Evolutionary conservation across 2,113 vertebrate genomes (phyloP).

Genomic region (Oryzias curvinotus): DNA sequence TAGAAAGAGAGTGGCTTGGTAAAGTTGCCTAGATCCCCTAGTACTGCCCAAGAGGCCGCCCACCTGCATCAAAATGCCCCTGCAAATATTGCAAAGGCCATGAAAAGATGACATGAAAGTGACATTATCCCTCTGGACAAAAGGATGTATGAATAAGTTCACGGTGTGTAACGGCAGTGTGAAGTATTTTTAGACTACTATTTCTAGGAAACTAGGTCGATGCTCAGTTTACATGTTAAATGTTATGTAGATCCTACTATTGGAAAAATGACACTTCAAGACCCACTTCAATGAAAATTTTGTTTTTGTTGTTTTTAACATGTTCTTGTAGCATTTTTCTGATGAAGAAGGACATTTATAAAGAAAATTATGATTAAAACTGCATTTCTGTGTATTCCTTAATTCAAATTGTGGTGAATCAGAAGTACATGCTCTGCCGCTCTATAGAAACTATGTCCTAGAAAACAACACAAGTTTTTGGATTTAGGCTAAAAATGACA

Average conservation of each 20-base stretch:
- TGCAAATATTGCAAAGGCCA: conserved; percentile 48
- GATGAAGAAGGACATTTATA: too few relatives aligned
- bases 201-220: conserved; percentile 18
- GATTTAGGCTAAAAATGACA: too few relatives aligned
- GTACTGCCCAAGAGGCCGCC: conserved; percentile 35
- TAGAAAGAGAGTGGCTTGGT: conserved; percentile 30
- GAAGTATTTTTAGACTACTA: conserved; percentile 24
- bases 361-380: too few relatives aligned
- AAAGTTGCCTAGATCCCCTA: conserved; percentile 35
- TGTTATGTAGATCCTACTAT: conserved; percentile 13
- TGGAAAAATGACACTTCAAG: background rate
- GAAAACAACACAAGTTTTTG: too few relatives aligned
- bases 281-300: too few relatives aligned
- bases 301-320: too few relatives aligned
- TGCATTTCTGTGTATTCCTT: too few relatives aligned
- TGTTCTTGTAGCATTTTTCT: too few relatives aligned
- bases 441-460: too few relatives aligned
- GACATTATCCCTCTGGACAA: conserved; percentile 49
- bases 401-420: too few relatives aligned
- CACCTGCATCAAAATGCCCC: conserved; percentile 54
- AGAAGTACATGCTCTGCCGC: too few relatives aligned
- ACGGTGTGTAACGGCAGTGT: conserved; percentile 26
- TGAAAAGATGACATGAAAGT: conserved; percentile 57
- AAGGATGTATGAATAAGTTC: conserved; percentile 30
- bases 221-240: conserved; percentile 15